A percentile compares a stretch with the other conserved stretches of the same genome.
Conservation (phyloP, 2,888 invertebrate species). For the Apodemia hepburni region DNA sequence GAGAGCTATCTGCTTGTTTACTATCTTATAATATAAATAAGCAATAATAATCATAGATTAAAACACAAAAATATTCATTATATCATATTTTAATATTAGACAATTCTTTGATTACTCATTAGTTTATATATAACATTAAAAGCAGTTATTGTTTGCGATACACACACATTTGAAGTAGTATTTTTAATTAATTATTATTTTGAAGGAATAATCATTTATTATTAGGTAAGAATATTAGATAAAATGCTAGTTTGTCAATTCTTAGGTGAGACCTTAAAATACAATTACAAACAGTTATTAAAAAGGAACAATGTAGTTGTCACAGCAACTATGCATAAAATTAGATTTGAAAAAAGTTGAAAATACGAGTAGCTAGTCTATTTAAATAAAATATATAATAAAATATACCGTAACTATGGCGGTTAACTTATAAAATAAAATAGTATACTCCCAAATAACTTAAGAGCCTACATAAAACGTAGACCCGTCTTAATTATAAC, state of each 20-base stretch:
- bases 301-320: not conserved
- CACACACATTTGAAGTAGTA: constrained; percentile 1
- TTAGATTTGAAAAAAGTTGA: not conserved
- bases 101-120: constrained; percentile 59
- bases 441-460: constrained; percentile 32
- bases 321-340: not conserved
- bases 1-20: no score
- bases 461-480: constrained; percentile 75
- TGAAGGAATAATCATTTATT: constrained; percentile 4
- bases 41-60: not conserved
- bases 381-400: constrained; percentile 21
- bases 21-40: no score
- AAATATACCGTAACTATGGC: constrained; percentile 34
- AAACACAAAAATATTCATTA: not conserved
- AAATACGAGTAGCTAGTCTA: constrained; percentile 2
- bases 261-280: not conserved
- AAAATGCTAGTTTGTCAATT: not conserved
- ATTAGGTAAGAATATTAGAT: constrained; percentile 4
- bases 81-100: constrained; percentile 42
- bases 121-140: constrained; percentile 33
- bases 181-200: constrained; percentile 4
- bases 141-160: constrained; percentile 8
- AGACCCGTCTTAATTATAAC: constrained; percentile 43
- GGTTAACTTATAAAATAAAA: constrained; percentile 29
- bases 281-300: not conserved